phyloP scores from a whole-genome alignment of 2,888 invertebrate species.

The Noctuana brunneofusca region DNA sequence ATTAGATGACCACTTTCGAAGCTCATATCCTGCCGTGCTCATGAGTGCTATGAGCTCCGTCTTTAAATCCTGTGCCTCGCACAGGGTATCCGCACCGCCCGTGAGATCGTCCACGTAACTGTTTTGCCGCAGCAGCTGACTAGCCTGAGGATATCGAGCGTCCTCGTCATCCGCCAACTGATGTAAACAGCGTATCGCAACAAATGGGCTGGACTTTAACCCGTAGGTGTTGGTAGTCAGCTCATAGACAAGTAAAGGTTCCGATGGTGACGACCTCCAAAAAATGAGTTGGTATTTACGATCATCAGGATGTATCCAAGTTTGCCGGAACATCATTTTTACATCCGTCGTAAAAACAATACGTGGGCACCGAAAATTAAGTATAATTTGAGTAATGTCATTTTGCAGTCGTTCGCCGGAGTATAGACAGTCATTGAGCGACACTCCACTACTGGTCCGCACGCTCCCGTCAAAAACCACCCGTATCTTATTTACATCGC shows the following conservation, averaged over 20 bases:
- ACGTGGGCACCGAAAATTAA: conserved; percentile 21
- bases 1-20: too few relatives aligned
- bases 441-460: too few relatives aligned
- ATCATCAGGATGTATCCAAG: conserved; percentile 22
- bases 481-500: conserved; percentile 9
- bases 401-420: conserved; percentile 26
- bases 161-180: neutral
- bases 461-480: conserved; percentile 27
- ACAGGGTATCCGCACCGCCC: conserved; percentile 1
- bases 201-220: neutral
- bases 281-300: conserved; percentile 29
- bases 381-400: conserved; percentile 30
- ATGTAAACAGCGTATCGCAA: conserved; percentile 4
- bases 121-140: neutral
- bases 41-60: neutral
- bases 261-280: conserved; percentile 17
- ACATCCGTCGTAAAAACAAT: conserved; percentile 33
- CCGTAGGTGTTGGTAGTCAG: too few relatives aligned
- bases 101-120: conserved; percentile 11
- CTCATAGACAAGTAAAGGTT: neutral
- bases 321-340: conserved; percentile 31
- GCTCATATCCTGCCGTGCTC: neutral
- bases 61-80: neutral
- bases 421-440: conserved; percentile 27
- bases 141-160: neutral